Evolutionary conservation across 2,888 invertebrate species (phyloP).

Genomic region (Agrypnus murinus): DNA sequence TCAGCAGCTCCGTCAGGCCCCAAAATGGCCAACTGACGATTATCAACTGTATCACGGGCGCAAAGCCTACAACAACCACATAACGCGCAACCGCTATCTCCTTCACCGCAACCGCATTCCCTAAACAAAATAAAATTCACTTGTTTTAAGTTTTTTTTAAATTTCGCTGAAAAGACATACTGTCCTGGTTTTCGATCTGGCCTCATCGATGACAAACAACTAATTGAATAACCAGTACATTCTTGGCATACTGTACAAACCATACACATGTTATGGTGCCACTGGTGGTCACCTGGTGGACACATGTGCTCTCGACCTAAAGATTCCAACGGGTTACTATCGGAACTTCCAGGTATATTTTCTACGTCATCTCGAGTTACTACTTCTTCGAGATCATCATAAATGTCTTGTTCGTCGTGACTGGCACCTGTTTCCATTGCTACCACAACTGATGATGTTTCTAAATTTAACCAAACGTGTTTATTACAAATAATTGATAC

Average conservation of each 20-base stretch:
- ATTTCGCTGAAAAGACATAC: constrained; percentile 77
- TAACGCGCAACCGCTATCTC: constrained; percentile 93
- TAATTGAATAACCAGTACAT: constrained; percentile 94
- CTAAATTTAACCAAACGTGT: constrained; percentile 53
- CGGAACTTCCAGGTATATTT: constrained; percentile 71
- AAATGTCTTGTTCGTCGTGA: constrained; percentile 72
- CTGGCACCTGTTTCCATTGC: constrained; percentile 75
- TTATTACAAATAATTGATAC: too few relatives aligned
- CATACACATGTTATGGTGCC: constrained; percentile 89
- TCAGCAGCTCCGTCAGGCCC: constrained; percentile 72
- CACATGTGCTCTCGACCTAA: constrained; percentile 71
- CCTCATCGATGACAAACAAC: constrained; percentile 82
- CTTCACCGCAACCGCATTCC: constrained; percentile 96
- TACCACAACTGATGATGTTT: constrained; percentile 62
- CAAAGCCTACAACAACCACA: constrained; percentile 96
- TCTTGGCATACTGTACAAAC: constrained; percentile 93
- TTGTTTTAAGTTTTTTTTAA: too few relatives aligned
- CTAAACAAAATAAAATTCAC: too few relatives aligned
- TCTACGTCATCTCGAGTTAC: constrained; percentile 73
- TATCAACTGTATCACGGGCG: constrained; percentile 80
- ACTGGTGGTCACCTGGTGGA: constrained; percentile 82
- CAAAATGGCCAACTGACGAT: constrained; percentile 71
- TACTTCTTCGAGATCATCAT: constrained; percentile 74
- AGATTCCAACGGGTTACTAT: constrained; percentile 61
- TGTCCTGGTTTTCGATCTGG: constrained; percentile 89